Conservation (phyloP, 2,113 vertebrate species). For the Lampris incognitus region DNA sequence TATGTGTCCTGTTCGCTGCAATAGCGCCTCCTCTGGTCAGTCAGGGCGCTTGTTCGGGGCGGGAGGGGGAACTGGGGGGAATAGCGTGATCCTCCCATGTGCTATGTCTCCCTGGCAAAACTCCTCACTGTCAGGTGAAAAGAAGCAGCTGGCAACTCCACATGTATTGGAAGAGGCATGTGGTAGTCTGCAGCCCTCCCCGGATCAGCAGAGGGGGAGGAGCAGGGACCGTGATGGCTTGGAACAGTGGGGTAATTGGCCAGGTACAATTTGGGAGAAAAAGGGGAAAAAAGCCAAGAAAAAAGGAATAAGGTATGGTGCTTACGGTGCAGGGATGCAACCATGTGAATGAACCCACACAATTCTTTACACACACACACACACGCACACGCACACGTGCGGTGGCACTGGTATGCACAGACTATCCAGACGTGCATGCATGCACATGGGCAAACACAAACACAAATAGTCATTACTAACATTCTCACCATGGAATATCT, state of each 20-base stretch:
- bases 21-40: background rate
- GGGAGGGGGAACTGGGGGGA: too few relatives aligned
- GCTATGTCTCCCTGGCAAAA: too few relatives aligned
- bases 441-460: background rate
- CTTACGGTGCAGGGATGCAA: conserved; percentile 21
- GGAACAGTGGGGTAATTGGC: too few relatives aligned
- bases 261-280: too few relatives aligned
- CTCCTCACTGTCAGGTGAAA: too few relatives aligned
- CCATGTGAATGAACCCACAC: conserved; percentile 29
- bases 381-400: background rate
- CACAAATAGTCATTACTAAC: background rate
- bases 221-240: too few relatives aligned
- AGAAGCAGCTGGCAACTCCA: background rate
- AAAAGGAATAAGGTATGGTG: background rate
- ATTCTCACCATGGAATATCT: conserved; percentile 15
- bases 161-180: background rate
- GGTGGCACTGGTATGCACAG: background rate
- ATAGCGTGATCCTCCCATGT: too few relatives aligned
- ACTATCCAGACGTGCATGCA: background rate
- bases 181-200: too few relatives aligned
- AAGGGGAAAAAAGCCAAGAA: too few relatives aligned
- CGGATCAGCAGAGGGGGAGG: too few relatives aligned
- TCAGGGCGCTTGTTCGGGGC: too few relatives aligned
- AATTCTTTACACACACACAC: background rate
- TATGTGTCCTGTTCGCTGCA: too few relatives aligned